A percentile compares a stretch with the other conserved stretches of the same genome.
These are phyloP conservation scores for Andricus curvator DNA, from an alignment of 2,888 invertebrate genomes.

Conservation along the genomic window DNA sequence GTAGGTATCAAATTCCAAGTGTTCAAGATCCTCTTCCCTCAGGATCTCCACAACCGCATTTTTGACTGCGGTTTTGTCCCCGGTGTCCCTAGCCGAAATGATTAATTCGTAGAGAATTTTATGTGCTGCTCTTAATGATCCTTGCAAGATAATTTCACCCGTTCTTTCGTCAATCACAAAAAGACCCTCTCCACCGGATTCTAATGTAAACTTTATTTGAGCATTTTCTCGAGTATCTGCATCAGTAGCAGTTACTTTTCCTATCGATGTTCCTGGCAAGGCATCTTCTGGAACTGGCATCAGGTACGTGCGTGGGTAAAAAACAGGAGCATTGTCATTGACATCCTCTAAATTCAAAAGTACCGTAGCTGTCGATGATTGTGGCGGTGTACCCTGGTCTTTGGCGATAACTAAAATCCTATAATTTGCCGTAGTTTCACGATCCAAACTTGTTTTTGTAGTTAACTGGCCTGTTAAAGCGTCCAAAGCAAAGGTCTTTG, in stretches of 20 bases:
- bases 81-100: constrained; percentile 90
- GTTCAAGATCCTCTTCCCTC: constrained; percentile 85
- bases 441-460: constrained; percentile 87
- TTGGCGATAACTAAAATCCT: constrained; percentile 91
- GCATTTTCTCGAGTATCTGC: constrained; percentile 94
- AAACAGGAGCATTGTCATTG: constrained; percentile 95
- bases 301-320: constrained; percentile 94
- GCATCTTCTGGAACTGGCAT: constrained; percentile 86
- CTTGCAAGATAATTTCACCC: constrained; percentile 86
- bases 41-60: constrained; percentile 91
- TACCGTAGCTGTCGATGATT: constrained; percentile 94
- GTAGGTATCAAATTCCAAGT: constrained; percentile 87
- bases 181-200: constrained; percentile 88
- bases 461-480: constrained; percentile 91
- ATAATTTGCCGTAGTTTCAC: constrained; percentile 89
- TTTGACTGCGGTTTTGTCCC: constrained; percentile 85
- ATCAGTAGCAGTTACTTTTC: constrained; percentile 90
- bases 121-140: constrained; percentile 83
- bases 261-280: constrained; percentile 83
- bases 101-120: constrained; percentile 86
- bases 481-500: constrained; percentile 91
- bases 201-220: constrained; percentile 87
- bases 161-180: constrained; percentile 90
- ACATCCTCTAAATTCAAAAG: constrained; percentile 89
- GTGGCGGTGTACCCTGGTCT: constrained; percentile 94